Conservation (phyloP, 2,888 invertebrate species). For the Pandemis cinnamomeana region DNA sequence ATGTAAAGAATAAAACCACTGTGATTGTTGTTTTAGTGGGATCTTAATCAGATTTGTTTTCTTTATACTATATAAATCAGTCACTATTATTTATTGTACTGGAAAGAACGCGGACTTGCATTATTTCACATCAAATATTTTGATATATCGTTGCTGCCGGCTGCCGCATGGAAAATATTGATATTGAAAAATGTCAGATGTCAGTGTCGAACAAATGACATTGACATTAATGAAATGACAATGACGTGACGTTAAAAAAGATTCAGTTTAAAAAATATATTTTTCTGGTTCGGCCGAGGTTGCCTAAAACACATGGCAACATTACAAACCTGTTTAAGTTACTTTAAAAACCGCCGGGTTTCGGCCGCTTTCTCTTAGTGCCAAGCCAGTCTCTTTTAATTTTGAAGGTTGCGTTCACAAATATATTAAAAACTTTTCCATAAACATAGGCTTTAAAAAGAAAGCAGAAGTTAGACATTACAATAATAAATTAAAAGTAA, state of each 20-base stretch:
- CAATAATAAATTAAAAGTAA: slow-evolving; percentile 44
- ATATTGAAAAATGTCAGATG: too few species aligned
- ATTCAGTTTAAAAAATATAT: too few species aligned
- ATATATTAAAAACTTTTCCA: background rate
- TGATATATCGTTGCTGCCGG: too few species aligned
- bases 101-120: background rate
- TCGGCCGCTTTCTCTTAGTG: too few species aligned
- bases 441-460: background rate
- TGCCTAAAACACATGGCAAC: slow-evolving; percentile 16
- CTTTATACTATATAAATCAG: too few species aligned
- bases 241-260: too few species aligned
- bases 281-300: too few species aligned
- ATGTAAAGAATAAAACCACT: background rate
- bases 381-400: background rate
- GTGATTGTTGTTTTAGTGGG: background rate
- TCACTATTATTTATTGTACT: background rate
- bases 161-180: too few species aligned
- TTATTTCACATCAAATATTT: too few species aligned
- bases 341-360: slow-evolving; percentile 1
- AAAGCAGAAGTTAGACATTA: slow-evolving; percentile 1
- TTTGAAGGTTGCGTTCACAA: slow-evolving; percentile 23
- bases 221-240: too few species aligned
- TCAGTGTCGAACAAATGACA: too few species aligned
- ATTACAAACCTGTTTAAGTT: slow-evolving; percentile 6
- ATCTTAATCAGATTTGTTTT: too few species aligned